phyloP scores from a whole-genome alignment of 2,797 vertebrate species.

The Sphenopsis melanotis region DNA sequence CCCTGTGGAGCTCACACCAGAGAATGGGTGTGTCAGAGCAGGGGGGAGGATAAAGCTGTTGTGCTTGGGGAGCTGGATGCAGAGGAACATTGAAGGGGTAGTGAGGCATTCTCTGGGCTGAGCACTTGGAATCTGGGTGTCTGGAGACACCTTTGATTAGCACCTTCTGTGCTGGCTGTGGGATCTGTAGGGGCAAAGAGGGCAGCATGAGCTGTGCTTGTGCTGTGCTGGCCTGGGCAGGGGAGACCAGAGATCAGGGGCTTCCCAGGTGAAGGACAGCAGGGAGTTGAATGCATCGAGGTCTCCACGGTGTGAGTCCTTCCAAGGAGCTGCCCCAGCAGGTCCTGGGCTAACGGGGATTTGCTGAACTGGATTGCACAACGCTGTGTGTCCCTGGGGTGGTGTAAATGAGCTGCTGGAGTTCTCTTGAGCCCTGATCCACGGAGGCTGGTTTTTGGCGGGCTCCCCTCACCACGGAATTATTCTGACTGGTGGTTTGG shows the following conservation, averaged over 20 bases:
- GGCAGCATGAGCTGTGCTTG: neutral
- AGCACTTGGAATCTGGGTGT: neutral
- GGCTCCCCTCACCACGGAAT: neutral
- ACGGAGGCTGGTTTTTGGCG: neutral
- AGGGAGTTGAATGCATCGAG: accelerated
- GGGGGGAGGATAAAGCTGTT: neutral
- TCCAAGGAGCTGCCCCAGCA: neutral
- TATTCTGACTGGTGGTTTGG: neutral
- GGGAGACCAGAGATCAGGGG: neutral
- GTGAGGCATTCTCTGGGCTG: neutral
- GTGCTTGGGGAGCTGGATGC: neutral
- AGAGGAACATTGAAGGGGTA: neutral
- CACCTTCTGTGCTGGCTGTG: accelerated
- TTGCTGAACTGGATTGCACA: neutral
- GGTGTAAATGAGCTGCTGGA: neutral
- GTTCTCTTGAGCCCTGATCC: neutral
- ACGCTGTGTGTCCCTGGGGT: neutral
- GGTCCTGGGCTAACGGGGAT: neutral
- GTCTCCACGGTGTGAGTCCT: accelerated
- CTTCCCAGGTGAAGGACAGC: neutral
- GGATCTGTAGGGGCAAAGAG: neutral
- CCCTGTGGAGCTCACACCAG: neutral
- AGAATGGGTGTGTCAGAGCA: accelerated
- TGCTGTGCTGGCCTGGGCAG: neutral
- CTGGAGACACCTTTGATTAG: neutral